Percentiles rank a stretch among this genome's conserved stretches.
These are phyloP conservation scores for Lordiphosa mommai DNA, from an alignment of 1,140 invertebrate species.

Conservation along the genomic window DNA sequence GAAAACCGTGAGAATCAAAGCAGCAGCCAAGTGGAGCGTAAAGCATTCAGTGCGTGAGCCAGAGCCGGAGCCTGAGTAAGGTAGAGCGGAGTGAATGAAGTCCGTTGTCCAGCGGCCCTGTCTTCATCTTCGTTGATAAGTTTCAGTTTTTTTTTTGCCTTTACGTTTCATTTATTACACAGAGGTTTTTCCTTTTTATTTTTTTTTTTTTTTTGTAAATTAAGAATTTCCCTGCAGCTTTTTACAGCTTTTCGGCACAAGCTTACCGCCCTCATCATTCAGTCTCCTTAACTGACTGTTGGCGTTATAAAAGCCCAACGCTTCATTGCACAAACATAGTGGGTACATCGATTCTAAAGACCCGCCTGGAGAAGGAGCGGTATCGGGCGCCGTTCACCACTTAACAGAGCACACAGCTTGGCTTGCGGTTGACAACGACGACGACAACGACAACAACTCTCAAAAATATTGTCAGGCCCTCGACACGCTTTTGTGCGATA, in stretches of 20 bases:
- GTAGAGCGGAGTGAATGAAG: constrained; percentile 8
- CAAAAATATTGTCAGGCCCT: constrained; percentile 11
- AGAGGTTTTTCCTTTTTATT: constrained; percentile 37
- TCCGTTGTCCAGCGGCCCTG: constrained; percentile 45
- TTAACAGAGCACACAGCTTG: constrained; percentile 60
- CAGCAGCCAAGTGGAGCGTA: constrained; percentile 70
- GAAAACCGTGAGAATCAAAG: constrained; percentile 74
- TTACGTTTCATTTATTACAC: constrained; percentile 69
- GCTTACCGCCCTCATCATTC: constrained; percentile 3
- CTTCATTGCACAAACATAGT: constrained; percentile 74
- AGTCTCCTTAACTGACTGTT: constrained; percentile 64
- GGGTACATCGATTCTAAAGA: constrained; percentile 51
- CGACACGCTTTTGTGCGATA: constrained; percentile 27
- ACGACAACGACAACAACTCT: constrained; percentile 14
- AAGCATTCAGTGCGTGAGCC: constrained; percentile 65
- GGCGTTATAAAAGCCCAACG: constrained; percentile 72
- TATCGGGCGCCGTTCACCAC: constrained; percentile 29
- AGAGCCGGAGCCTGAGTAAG: constrained; percentile 2
- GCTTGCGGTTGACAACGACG: constrained; percentile 42
- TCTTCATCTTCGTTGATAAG: constrained; percentile 38
- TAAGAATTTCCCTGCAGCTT: constrained; percentile 67
- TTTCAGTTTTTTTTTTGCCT: constrained; percentile 53
- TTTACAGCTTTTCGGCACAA: constrained; percentile 47
- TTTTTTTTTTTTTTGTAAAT: constrained; percentile 47
- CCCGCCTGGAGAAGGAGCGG: constrained; percentile 16